Base-by-base conservation (phyloP, 2,888 invertebrate species). In the Heteropelma amictum region DNA sequence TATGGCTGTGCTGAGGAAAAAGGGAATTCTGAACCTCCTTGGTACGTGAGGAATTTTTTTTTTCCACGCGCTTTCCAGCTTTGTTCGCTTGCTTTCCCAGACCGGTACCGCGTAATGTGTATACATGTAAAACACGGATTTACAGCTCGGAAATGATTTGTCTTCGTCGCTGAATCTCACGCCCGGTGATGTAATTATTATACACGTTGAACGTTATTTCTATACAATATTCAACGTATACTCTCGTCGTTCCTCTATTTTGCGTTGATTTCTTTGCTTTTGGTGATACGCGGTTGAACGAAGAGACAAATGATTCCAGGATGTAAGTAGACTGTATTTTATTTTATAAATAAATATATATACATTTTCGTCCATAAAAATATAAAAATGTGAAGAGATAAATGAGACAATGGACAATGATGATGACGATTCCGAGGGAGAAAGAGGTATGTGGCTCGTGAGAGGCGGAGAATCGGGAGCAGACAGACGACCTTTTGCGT, bases 341-440 rank as follows among this genome's bases (percentile, higher is more conserved):
- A n/a, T n/a, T n/a, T n/a, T n/a, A n/a, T n/a, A n/a, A n/a, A n/a
- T n/a, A n/a, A n/a, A n/a, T n/a, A n/a, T n/a, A n/a, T n/a, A n/a
- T n/a, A n/a, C n/a, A n/a, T n/a, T n/a, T 30, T 49, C 26, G 42
- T 42, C 17, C 35, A 14, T 17, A 45, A 28, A 60, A 49, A 54
- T 64, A 58, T 40, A 65, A 45, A 10, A 45, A 42, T 30, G 26
- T 49, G 33, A 51, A 60, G 56, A 63, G 61, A 69, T 64, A 68
- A 72, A 68, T 56, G 42, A 69, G 68, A 74, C 73, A 74, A 74
- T 74, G 30, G 58, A 6, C 42, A 42, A 65, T 65, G 65, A 65
- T 54, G 67, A 67, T 51, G 73, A 73, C 45, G 73, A 69, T 42
- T n/a, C 68, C 56, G 42, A 61, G 51, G 33, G 33, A 7, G 35